Percentiles rank a stretch among this genome's conserved stretches.
phyloP scores from a whole-genome alignment of 2,888 invertebrate species.

The Drosophila demipolita region DNA sequence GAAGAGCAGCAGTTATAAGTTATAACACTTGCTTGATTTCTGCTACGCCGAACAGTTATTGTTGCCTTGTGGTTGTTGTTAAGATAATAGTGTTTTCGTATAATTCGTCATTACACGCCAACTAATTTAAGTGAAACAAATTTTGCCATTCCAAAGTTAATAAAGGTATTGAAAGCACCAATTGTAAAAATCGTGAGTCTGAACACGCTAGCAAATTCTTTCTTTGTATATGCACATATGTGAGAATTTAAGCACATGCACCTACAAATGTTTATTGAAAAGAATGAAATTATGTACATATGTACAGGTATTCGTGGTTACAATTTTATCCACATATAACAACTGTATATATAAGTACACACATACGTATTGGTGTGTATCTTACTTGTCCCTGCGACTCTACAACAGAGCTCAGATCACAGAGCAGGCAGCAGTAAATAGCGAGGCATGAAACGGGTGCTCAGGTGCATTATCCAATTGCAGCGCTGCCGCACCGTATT shows the following conservation, averaged over 20 bases:
- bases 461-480: constrained; percentile 80
- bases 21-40: background rate
- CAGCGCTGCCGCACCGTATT: constrained; percentile 61
- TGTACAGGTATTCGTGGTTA: background rate
- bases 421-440: constrained; percentile 40
- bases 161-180: constrained; percentile 54
- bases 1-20: background rate
- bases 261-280: constrained; percentile 18
- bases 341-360: constrained; percentile 6
- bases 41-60: background rate
- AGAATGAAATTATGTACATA: constrained; percentile 19
- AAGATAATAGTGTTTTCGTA: background rate
- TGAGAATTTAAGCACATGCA: constrained; percentile 11
- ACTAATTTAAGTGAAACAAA: constrained; percentile 29
- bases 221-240: constrained; percentile 18
- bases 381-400: constrained; percentile 10
- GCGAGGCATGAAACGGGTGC: constrained; percentile 66
- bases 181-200: constrained; percentile 56
- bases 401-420: constrained; percentile 13
- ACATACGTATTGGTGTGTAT: background rate
- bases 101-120: constrained; percentile 17
- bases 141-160: constrained; percentile 37
- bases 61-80: background rate
- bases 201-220: constrained; percentile 36
- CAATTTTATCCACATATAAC: constrained; percentile 1